Percentiles rank a stretch among this genome's conserved stretches.
Evolutionary conservation across 2,797 vertebrate genomes (phyloP).

Genomic region (Sebastes miniatus): DNA sequence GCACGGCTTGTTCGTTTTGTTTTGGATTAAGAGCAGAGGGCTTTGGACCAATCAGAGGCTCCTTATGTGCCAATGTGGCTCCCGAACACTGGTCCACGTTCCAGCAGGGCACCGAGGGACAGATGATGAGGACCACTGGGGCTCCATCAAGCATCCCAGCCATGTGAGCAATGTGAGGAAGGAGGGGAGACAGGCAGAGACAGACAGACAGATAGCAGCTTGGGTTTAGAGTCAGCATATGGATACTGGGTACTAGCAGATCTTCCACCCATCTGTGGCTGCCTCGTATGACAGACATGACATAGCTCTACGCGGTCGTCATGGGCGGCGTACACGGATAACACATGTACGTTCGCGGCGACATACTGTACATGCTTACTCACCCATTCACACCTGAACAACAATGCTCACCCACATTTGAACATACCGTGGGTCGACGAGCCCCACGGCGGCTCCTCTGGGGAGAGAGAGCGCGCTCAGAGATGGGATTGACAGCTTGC

Average conservation of each 20-base stretch:
- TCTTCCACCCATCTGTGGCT: slow-evolving; percentile 75
- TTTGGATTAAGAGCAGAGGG: slow-evolving; percentile 77
- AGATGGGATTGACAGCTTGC: slow-evolving; percentile 76
- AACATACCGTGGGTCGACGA: slow-evolving; percentile 29
- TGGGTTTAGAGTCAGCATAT: slow-evolving; percentile 72
- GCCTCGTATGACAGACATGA: slow-evolving; percentile 46
- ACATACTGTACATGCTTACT: slow-evolving; percentile 46
- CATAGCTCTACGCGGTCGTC: slow-evolving; percentile 8
- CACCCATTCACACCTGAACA: slow-evolving; percentile 60
- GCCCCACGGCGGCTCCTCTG: slow-evolving; percentile 28
- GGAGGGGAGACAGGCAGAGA: neutral
- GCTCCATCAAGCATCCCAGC: slow-evolving; percentile 52
- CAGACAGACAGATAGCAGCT: slow-evolving; percentile 62
- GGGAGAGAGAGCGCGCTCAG: slow-evolving; percentile 35
- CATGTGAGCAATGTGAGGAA: slow-evolving; percentile 61
- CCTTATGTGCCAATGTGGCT: slow-evolving; percentile 70
- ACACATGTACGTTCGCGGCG: neutral
- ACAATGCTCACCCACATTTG: slow-evolving; percentile 41
- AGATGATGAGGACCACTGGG: slow-evolving; percentile 60
- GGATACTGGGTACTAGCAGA: slow-evolving; percentile 68
- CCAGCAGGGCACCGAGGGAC: slow-evolving; percentile 47
- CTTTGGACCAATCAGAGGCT: slow-evolving; percentile 63
- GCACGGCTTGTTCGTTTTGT: slow-evolving; percentile 71
- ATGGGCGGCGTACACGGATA: neutral
- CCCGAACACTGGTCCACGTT: slow-evolving; percentile 53